Conservation (phyloP, 2,797 vertebrate genomes). For the Dendrocincla fuliginosa region DNA sequence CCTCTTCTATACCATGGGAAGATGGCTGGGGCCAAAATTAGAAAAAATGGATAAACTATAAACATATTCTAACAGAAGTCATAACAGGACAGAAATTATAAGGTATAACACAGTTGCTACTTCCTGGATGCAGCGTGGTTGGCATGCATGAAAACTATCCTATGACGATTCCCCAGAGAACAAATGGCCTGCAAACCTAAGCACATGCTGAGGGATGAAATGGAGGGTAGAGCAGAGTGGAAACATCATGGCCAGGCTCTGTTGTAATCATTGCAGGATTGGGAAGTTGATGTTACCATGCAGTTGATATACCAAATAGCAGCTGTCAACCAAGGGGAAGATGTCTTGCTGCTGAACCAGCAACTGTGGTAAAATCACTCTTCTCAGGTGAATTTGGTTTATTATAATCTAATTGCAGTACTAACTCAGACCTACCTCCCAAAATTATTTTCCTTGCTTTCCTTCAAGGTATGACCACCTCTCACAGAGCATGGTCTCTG, state of each 20-base stretch:
- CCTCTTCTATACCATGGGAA: neutral
- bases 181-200: neutral
- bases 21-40: neutral
- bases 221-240: accelerated
- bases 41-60: neutral
- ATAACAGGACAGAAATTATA: neutral
- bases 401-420: neutral
- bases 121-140: neutral
- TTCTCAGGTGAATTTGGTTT: neutral
- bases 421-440: neutral
- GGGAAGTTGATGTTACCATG: accelerated
- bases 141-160: neutral
- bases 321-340: neutral
- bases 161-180: neutral
- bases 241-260: neutral
- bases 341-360: neutral
- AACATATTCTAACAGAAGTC: neutral
- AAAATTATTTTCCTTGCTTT: neutral
- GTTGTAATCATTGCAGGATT: neutral
- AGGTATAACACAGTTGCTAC: neutral
- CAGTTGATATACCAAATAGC: neutral
- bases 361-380: accelerated
- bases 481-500: neutral
- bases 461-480: neutral
- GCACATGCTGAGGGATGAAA: neutral